These are phyloP conservation scores for Catagonus wagneri DNA, from an alignment of 2,113 vertebrate genomes.

Conservation along the genomic window DNA sequence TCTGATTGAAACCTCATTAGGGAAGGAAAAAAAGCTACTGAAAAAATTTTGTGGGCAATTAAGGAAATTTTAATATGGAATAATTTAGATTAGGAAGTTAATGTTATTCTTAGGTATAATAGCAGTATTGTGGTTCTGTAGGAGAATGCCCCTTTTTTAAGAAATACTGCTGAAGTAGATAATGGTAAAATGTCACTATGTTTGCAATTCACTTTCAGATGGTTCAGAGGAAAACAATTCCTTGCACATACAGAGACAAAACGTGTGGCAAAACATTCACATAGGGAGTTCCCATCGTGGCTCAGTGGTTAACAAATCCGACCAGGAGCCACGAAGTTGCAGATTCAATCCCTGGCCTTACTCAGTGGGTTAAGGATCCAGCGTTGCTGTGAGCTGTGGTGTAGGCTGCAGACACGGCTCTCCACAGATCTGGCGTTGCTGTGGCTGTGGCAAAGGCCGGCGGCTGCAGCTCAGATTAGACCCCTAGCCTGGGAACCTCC, in stretches of 20 bases:
- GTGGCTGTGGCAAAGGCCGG: too few relatives aligned
- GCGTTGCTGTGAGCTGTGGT: too few relatives aligned
- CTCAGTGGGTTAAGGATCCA: too few relatives aligned
- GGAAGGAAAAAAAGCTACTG: not conserved
- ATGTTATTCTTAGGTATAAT: not conserved
- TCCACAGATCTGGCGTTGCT: too few relatives aligned
- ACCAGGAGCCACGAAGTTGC: too few relatives aligned
- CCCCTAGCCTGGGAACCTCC: too few relatives aligned
- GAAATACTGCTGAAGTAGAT: not conserved
- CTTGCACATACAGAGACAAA: not conserved
- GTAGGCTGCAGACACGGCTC: too few relatives aligned
- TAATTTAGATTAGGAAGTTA: conserved; percentile 48
- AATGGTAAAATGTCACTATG: not conserved
- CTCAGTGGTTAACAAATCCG: too few relatives aligned
- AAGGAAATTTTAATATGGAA: conserved; percentile 1
- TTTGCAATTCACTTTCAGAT: not conserved
- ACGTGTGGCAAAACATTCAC: not conserved
- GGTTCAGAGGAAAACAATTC: not conserved
- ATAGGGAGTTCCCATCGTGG: too few relatives aligned
- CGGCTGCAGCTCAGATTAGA: too few relatives aligned
- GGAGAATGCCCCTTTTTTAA: not conserved
- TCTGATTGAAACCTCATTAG: not conserved
- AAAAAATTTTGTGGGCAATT: not conserved
- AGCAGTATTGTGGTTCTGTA: not conserved
- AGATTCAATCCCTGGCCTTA: too few relatives aligned